Conservation (phyloP, 2,113 vertebrate genomes). For the Sakesphorus luctuosus region DNA sequence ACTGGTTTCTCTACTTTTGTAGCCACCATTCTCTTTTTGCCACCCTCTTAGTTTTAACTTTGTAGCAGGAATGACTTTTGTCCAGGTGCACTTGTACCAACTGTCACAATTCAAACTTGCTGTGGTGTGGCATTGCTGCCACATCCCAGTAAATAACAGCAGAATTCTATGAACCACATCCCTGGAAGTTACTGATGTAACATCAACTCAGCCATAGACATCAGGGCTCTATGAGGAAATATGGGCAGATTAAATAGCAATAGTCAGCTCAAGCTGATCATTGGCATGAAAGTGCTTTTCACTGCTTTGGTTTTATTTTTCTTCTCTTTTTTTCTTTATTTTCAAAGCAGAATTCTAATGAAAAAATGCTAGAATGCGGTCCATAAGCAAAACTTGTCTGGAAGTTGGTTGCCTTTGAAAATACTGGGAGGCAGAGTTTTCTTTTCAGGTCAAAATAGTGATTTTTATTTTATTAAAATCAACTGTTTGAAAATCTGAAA, state of each 20-base stretch:
- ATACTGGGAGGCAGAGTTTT: not conserved
- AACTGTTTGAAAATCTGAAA: slow-evolving; percentile 9
- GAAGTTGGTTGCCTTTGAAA: not conserved
- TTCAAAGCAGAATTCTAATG: not conserved
- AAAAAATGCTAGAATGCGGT: not conserved
- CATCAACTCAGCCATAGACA: not conserved
- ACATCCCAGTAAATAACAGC: not conserved
- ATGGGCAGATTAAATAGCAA: not conserved
- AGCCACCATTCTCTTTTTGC: not conserved
- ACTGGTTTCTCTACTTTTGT: not conserved
- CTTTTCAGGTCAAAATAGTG: not conserved
- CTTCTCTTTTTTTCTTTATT: not conserved
- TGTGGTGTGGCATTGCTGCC: not conserved
- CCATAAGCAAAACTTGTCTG: not conserved
- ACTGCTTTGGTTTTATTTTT: not conserved
- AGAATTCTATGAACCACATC: not conserved
- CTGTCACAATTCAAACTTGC: not conserved
- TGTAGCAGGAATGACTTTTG: not conserved
- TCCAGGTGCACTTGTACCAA: not conserved
- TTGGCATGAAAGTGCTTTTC: not conserved
- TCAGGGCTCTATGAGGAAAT: not conserved
- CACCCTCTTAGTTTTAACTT: not conserved
- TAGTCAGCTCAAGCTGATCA: not conserved
- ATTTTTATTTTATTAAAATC: slow-evolving; percentile 35
- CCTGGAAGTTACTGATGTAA: not conserved